Evolutionary conservation across 2,888 invertebrate genomes (phyloP).

Genomic region (Drosophila infuscata): DNA sequence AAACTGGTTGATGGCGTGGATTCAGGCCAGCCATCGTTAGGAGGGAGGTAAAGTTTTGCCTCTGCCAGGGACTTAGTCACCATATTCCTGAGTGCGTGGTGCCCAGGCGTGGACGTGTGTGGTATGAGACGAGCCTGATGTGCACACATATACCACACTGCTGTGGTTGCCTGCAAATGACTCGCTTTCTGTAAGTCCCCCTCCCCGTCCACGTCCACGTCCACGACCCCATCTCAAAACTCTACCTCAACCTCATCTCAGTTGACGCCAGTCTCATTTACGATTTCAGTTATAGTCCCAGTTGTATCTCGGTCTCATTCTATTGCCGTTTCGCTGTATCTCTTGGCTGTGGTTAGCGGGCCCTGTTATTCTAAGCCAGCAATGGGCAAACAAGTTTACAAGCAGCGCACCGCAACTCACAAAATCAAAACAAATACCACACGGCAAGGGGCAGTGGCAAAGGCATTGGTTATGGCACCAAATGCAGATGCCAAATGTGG

Average conservation of each 20-base stretch:
- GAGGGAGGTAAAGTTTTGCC: conserved; percentile 1
- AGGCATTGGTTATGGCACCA: conserved; percentile 14
- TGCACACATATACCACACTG: conserved; percentile 1
- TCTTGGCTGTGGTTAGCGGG: conserved; percentile 9
- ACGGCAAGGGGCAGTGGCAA: conserved; percentile 18
- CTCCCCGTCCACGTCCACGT: neutral
- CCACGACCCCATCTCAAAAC: neutral
- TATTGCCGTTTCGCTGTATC: neutral
- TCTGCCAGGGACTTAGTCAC: conserved; percentile 12
- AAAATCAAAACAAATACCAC: conserved; percentile 70
- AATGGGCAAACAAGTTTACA: conserved; percentile 43
- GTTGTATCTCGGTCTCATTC: neutral
- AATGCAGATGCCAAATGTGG: conserved; percentile 22
- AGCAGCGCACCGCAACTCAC: conserved; percentile 33
- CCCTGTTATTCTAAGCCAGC: conserved; percentile 26
- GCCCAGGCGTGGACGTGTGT: neutral
- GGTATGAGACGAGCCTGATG: neutral
- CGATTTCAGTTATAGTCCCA: neutral
- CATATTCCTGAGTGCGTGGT: conserved; percentile 1
- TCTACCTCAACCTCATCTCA: neutral
- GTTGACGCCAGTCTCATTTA: neutral
- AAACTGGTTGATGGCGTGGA: neutral
- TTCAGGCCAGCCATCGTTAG: conserved; percentile 5
- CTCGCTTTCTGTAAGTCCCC: conserved; percentile 6
- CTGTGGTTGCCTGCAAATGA: conserved; percentile 38